Evolutionary conservation across 2,888 invertebrate species (phyloP), one percentile per base, ranked within the genome.

Genomic region (Calliphora vomitoria): DNA sequence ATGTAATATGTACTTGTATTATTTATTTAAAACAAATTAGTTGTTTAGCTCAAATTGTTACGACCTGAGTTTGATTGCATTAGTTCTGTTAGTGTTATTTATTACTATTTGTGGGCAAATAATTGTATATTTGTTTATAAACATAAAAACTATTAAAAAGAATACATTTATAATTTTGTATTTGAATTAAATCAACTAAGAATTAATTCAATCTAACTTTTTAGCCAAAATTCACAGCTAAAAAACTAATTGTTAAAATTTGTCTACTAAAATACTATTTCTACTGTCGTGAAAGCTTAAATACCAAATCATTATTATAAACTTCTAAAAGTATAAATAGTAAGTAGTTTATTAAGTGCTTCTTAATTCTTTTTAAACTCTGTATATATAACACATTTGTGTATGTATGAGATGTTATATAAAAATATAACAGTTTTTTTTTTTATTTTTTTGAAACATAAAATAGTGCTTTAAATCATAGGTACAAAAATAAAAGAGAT

Each of bases 321-420:
- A 18, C 13, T 60, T 10, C 1, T 31, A 60, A 60, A 31, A 60
- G 60, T 60, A 60, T 15, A 60, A 60, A 31, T 60, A 31, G 11
- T 60, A 58, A 8, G 5, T 64, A 38, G 35, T 35, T 35, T 3
- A 35, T 35, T n/a, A 64, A 15, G 41, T 44, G 10, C 4, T 20
- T 15, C 4, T 13, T 68, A 69, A 69, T 69, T 69, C 44, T 69
- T 50, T 50, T 71, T 18, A 53, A 71, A 35, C 71, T 71, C 71
- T 71, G 50, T 53, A n/a, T 53, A n/a, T 50, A 71, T 71, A 71
- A 53, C 31, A 71, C 47, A 15, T 47, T 68, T 47, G 38, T 64
- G 35, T 25, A 13, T 25, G 15, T 60, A 69, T 69, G 47, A 69
- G 11, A 8, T 50, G 44, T 50, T 71, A 71, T 53, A 71, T 58